Base-by-base conservation (phyloP, 2,888 invertebrate species). In the Lymantria dispar region DNA sequence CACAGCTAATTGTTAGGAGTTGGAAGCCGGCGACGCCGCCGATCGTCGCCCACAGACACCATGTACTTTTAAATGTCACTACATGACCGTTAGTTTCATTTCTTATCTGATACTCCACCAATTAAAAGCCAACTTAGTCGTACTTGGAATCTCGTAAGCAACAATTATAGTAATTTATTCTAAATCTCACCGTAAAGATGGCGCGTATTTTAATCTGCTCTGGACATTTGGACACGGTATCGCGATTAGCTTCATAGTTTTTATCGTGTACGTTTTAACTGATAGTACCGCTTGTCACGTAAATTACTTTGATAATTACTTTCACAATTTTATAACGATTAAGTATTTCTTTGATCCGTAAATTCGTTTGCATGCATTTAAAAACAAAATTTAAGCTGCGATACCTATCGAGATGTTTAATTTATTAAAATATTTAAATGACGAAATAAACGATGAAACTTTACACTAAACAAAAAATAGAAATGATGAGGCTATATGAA, bases 1-100 rank as follows among this genome's bases (percentile, higher is more conserved):
- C 83, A 72, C 64, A 64, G 75, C 80, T 88, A 90, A 90, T 90
- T 89, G 89, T 89, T 76, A 70, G 71, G 65, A 69, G 70, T 39
- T 13, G 39, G 5, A 3, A 22, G 31, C 47, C 37, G 52, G 42
- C 70, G 67, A 72, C 76, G 70, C 70, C 75, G 69, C 62, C 37
- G 40, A 48, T 45, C 48, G 48, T 64, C 69, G 68, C 67, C 68
- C 65, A 62, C 63, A 64, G 69, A 74, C 75, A 74, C 74, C 63
- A 72, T 63, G 71, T 68, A 71, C 63, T 73, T 73, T 64, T 74
- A 86, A 87, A 86, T 87, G 86, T 83, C 85, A 83, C 73, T 62
- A 68, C 57, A 51, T 51, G 58, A 71, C 80, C 81, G 84, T 78
- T 81, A 79, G 58, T 63, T 64, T 62, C 47, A 58, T 61, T 60